Conservation (phyloP, 2,113 vertebrate genomes). For the Colistium nudipinnis region DNA sequence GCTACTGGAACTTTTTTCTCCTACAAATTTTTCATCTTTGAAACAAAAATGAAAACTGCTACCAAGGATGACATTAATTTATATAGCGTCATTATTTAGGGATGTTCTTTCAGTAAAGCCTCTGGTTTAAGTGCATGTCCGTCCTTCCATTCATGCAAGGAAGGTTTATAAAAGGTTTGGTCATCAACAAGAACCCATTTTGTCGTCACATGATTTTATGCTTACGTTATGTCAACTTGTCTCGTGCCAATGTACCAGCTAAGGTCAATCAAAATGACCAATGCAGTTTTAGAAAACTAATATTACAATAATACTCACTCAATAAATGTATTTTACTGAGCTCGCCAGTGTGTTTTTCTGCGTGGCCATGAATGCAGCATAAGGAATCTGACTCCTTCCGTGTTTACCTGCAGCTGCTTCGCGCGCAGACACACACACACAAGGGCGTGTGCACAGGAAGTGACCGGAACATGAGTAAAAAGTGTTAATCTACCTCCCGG, state of each 20-base stretch:
- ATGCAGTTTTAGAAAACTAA: too few species aligned
- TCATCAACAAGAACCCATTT: background rate
- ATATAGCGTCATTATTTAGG: background rate
- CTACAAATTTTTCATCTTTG: background rate
- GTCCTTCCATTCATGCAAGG: too few species aligned
- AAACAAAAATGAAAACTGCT: background rate
- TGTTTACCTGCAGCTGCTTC: slow-evolving; percentile 51
- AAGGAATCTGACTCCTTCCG: slow-evolving; percentile 57
- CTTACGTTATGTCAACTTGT: too few species aligned
- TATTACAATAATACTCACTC: too few species aligned
- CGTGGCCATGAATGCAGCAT: slow-evolving; percentile 28
- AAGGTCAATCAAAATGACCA: too few species aligned
- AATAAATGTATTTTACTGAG: too few species aligned
- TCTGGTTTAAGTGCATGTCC: background rate
- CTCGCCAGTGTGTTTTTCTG: background rate
- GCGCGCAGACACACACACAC: background rate
- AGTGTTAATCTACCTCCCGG: background rate
- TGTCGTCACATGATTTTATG: background rate
- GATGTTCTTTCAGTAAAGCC: background rate
- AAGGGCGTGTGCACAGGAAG: background rate
- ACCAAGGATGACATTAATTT: background rate
- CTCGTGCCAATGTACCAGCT: too few species aligned
- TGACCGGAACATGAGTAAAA: background rate
- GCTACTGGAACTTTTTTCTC: background rate
- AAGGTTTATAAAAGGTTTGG: background rate